Evolutionary conservation across 2,888 invertebrate species (phyloP).

Genomic region (Hemicrepidius hirtus): DNA sequence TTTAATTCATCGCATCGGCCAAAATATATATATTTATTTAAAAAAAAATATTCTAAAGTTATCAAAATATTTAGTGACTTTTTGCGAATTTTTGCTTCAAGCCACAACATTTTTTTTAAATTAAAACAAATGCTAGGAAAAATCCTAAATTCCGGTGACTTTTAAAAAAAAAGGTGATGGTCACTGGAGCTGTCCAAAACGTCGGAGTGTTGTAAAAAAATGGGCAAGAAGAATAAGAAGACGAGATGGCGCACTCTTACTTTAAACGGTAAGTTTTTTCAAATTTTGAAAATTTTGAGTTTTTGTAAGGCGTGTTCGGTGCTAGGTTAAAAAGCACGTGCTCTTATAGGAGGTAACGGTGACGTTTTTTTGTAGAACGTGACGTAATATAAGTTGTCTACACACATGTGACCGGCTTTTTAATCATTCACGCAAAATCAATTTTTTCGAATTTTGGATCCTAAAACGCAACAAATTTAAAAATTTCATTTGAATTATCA

Average conservation of each 20-base stretch:
- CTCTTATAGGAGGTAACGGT: constrained; percentile 16
- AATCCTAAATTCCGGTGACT: background rate
- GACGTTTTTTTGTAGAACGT: constrained; percentile 14
- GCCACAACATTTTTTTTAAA: background rate
- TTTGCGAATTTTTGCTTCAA: background rate
- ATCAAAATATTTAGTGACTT: background rate
- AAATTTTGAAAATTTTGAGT: constrained; percentile 22
- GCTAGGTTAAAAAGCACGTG: constrained; percentile 42
- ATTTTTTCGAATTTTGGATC: background rate
- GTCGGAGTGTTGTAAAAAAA: constrained; percentile 62
- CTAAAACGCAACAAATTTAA: too few species aligned
- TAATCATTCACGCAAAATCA: background rate
- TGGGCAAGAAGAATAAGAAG: constrained; percentile 79
- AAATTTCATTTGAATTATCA: too few species aligned
- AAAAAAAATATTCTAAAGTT: background rate
- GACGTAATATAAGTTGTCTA: constrained; percentile 6
- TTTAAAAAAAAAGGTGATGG: constrained; percentile 32
- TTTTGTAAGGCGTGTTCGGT: constrained; percentile 24
- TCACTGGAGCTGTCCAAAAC: constrained; percentile 39
- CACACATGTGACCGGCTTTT: constrained; percentile 21
- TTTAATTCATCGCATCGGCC: background rate
- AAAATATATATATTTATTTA: too few species aligned
- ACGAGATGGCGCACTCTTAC: constrained; percentile 79
- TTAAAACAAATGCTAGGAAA: background rate
- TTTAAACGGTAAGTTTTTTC: constrained; percentile 72